Conservation (phyloP, 1,140 invertebrate species). For the Diplogasteroides magnus region DNA sequence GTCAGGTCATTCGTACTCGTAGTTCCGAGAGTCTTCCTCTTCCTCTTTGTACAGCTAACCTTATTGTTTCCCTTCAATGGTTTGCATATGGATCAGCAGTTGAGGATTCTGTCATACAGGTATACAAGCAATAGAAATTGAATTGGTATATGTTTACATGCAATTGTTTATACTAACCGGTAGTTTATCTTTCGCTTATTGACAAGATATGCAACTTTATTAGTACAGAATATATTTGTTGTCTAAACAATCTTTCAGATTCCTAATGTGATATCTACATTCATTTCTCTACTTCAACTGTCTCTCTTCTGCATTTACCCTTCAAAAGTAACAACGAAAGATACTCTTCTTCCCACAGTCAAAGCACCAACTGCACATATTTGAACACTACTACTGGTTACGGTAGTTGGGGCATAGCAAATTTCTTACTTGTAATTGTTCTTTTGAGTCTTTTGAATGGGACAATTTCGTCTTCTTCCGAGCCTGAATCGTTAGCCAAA, state of each 20-base stretch:
- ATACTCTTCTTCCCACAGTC: neutral
- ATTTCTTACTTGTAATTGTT: neutral
- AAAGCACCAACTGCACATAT: neutral
- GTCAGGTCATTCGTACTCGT: constrained; percentile 35
- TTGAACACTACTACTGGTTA: neutral
- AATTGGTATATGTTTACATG: neutral
- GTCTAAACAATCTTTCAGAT: constrained; percentile 35
- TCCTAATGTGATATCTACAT: constrained; percentile 43
- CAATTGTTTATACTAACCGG: neutral
- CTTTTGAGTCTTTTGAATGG: neutral
- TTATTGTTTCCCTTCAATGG: constrained; percentile 49
- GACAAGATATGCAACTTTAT: neutral
- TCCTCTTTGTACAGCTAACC: constrained; percentile 46
- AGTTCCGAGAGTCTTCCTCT: constrained; percentile 49
- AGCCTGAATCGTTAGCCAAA: neutral
- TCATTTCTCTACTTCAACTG: constrained; percentile 46
- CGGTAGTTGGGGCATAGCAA: neutral
- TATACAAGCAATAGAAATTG: constrained; percentile 6
- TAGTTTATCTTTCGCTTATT: neutral
- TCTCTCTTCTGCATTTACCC: constrained; percentile 53
- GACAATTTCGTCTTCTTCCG: neutral
- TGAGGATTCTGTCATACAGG: constrained; percentile 54
- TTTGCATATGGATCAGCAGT: constrained; percentile 47
- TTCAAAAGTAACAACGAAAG: neutral
- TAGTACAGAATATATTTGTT: constrained; percentile 2